Conservation (phyloP, 2,113 vertebrate genomes). For the Urocitellus parryii region DNA sequence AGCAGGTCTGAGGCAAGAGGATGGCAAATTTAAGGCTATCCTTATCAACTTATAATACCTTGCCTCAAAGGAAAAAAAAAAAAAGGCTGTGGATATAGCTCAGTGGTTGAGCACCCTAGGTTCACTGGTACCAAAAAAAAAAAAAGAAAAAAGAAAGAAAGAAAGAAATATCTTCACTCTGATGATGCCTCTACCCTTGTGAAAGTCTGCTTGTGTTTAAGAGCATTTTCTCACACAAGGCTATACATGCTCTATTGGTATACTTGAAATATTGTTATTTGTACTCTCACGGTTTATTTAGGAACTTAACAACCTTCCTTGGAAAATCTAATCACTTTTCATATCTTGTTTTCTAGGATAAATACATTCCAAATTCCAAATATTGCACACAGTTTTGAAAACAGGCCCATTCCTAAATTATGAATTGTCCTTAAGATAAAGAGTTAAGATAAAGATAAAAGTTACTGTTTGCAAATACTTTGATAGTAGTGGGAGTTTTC, state of each 20-base stretch:
- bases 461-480: background rate
- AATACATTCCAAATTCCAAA: slow-evolving; percentile 51
- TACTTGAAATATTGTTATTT: background rate
- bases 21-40: background rate
- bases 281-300: background rate
- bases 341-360: slow-evolving; percentile 28
- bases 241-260: background rate
- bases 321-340: slow-evolving; percentile 22
- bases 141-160: no score
- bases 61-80: background rate
- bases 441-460: slow-evolving; percentile 8
- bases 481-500: background rate
- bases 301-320: background rate
- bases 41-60: background rate
- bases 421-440: slow-evolving; percentile 4
- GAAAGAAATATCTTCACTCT: background rate
- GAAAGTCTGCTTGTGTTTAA: background rate
- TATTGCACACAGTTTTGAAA: slow-evolving; percentile 26
- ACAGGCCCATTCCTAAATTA: background rate
- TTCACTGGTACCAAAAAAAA: no score
- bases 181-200: background rate
- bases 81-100: no score
- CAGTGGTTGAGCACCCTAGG: no score
- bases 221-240: background rate
- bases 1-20: background rate